Base-by-base conservation (phyloP, 1,140 invertebrate species). In the Caenorhabditis briggsae region DNA sequence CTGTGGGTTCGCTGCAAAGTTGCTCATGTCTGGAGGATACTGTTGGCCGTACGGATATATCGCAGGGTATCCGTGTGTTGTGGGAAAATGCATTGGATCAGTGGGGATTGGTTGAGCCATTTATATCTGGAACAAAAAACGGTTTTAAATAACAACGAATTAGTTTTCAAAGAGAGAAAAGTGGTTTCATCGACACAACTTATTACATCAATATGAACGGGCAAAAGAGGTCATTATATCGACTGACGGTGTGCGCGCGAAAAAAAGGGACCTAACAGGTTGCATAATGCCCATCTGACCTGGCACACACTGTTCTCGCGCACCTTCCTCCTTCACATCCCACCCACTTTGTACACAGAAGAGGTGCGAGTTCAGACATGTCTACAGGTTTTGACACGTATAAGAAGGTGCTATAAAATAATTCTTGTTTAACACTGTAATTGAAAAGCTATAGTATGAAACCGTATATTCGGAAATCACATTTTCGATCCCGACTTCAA, bases 211-310 rank as follows among this genome's bases (percentile, higher is more conserved):
- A 33, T 33, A 33, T 33, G 33, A 33, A 33, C 33, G 33, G 33
- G 1, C 33, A 33, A 33, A 33, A 33, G 33, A 33, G 33, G 33
- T 33, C 33, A 33, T 33, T 33, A 33, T 33, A 33, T 33, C 33
- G 33, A 33, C 33, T 33, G 33, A 33, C 50, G 2, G 9, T 11
- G 41, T 46, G n/a, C 33, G 65, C 65, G 65, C 59, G 65, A 70
- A 43, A 12, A 25, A 12, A 25, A 33, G 11, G 41, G 16, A 8
- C 18, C 23, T 3, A 46, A 48, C 18, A n/a, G 33, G 16, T 70
- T 70, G 65, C 65, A 70, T 48, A 70, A 70, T 46, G 65, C 8
- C 6, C 65, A 8, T 46, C 41, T 70, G 65, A 46, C 65, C 65
- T 70, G 33, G 65, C 65, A 46, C 11, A 70, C 65, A 70, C 65